Evolutionary conservation across 2,797 vertebrate species (phyloP), one percentile per base, ranked within the genome.

Genomic region (Steatocranus sp.): DNA sequence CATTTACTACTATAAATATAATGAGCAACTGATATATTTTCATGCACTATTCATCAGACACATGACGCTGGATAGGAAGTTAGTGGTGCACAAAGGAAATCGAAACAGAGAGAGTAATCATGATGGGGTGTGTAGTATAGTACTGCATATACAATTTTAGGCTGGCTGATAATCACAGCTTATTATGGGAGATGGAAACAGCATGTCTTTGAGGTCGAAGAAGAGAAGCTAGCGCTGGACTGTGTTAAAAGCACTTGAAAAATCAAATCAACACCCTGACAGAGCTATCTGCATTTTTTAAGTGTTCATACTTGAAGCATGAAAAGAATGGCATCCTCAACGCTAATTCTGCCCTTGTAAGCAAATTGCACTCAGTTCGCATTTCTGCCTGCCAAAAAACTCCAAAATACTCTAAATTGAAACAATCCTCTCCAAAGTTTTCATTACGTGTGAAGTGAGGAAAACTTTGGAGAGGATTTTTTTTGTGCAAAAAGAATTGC

Each of bases 391-490:
- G 90, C 87, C 93, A 89, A 86, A 89, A 88, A 86, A 66, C 17
- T 61, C n/a, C 17, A 11, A 78, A 88, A 84, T 17, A 53, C 84
- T 58, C 66, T 48, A 73, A 73, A 49, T 49, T 18, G 58, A 83
- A 88, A 87, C 85, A 86, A 79, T 89, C 86, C 75, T 34, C 73
- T 80, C 68, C 6, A 84, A 93, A 87, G 86, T 94, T 90, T 88
- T 61, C 38, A 83, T 89, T 63, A 20, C 10, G 6, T 77, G 77
- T 82, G 75, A 85, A 88, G 56, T 43, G 68, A 82, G 49, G 12
- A 73, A 83, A 90, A 86, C 80, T 90, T 91, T 88, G 81, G 32
- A 86, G 68, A 63, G 77, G 11, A 70, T 84, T 86, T 49, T 83
- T 87, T 56, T 81, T 81, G 38, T 87, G 76, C 63, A 17, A 83